A percentile compares a stretch with the other conserved stretches of the same genome.
These are phyloP conservation scores for Anolis sagrei DNA, from an alignment of 2,113 vertebrate species.

Conservation along the genomic window DNA sequence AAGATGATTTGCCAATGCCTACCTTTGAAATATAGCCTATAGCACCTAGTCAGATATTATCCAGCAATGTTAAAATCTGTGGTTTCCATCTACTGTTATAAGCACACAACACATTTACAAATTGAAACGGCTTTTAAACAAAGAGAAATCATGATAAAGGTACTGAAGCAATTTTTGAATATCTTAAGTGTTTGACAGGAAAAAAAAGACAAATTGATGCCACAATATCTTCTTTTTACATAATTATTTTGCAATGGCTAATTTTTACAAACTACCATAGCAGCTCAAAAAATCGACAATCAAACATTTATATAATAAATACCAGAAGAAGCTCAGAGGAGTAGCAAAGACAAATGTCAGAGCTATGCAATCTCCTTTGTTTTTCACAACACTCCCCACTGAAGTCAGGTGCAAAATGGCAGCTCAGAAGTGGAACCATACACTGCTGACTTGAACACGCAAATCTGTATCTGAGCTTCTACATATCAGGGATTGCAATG, in stretches of 20 bases:
- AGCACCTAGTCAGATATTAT: neutral
- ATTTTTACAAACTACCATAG: no score
- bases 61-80: neutral
- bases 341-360: no score
- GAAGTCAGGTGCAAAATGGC: no score
- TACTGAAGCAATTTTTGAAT: neutral
- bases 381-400: no score
- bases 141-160: neutral
- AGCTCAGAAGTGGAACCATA: no score
- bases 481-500: no score
- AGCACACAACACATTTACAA: neutral
- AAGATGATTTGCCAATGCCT: no score
- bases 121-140: neutral
- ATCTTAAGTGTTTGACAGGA: neutral
- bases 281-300: neutral
- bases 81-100: neutral
- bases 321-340: no score
- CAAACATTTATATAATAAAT: neutral
- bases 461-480: no score
- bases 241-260: neutral
- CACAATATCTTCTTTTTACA: neutral
- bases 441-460: no score
- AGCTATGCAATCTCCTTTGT: no score
- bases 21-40: no score
- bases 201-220: neutral